Evolutionary conservation across 2,797 vertebrate species (phyloP).

Genomic region (Bucorvus abyssinicus): DNA sequence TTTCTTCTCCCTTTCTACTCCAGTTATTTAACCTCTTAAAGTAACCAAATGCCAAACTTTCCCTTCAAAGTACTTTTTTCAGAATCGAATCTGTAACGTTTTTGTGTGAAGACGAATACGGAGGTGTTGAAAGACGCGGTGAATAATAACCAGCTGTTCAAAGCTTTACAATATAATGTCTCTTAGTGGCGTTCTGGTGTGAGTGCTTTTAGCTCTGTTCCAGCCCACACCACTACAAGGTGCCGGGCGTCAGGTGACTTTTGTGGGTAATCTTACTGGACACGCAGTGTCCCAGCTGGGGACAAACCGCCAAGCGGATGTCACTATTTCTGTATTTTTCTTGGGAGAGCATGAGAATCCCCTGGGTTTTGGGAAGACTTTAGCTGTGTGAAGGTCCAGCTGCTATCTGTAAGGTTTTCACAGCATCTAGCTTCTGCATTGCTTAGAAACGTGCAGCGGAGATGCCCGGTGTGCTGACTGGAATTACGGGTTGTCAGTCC

Average conservation of each 20-base stretch:
- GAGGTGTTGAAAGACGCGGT: not conserved
- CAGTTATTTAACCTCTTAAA: not conserved
- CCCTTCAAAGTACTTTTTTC: not conserved
- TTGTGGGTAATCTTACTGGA: not conserved
- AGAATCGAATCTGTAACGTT: not conserved
- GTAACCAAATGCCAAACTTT: not conserved
- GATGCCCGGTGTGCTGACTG: not conserved
- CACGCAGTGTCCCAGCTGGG: not conserved
- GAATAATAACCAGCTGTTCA: not conserved
- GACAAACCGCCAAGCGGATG: not conserved
- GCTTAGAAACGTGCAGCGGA: not conserved
- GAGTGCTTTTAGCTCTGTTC: not conserved
- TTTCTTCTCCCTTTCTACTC: not conserved
- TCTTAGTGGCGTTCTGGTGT: not conserved
- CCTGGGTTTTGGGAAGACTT: not conserved
- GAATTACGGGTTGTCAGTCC: fast-evolving
- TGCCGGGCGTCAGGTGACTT: not conserved
- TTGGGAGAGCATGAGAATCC: fast-evolving
- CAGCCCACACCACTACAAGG: not conserved
- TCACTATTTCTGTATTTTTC: fast-evolving
- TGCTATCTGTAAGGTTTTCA: fast-evolving
- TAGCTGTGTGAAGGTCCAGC: fast-evolving
- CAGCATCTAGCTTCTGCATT: fast-evolving
- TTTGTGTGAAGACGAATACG: not conserved
- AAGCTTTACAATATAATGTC: not conserved